A percentile compares a stretch with the other conserved stretches of the same genome.
Conservation (phyloP, 2,113 vertebrate species). For the Pterocles orientalis region DNA sequence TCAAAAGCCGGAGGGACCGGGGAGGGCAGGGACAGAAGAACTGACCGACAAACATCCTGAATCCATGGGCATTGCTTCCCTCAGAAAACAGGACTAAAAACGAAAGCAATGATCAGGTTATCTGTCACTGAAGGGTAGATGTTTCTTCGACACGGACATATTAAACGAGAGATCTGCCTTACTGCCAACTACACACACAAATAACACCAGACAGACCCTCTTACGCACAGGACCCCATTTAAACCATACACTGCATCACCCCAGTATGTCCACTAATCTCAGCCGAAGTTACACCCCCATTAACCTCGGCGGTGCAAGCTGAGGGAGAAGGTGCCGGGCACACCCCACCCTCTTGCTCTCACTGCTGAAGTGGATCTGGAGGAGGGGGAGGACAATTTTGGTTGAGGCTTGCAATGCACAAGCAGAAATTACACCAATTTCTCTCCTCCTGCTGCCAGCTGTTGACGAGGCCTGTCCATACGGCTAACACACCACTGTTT, state of each 20-base stretch:
- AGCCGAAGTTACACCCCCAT: neutral
- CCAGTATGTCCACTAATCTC: neutral
- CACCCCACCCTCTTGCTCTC: neutral
- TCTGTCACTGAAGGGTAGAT: neutral
- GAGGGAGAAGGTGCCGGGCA: neutral
- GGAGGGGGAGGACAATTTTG: neutral
- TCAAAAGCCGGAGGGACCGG: neutral
- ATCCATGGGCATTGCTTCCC: neutral
- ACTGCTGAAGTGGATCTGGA: neutral
- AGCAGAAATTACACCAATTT: neutral
- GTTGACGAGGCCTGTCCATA: neutral
- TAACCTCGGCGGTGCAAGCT: neutral
- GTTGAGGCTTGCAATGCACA: neutral
- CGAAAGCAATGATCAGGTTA: neutral
- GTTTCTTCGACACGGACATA: neutral
- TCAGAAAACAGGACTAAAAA: neutral
- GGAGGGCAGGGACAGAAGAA: neutral
- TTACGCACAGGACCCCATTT: neutral
- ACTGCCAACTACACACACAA: neutral
- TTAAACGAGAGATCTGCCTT: neutral
- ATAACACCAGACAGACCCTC: neutral
- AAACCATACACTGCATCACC: neutral
- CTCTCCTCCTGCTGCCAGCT: neutral
- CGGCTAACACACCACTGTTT: neutral
- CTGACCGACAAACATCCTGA: neutral